Conservation (phyloP, 2,888 invertebrate genomes). For the Leucophora obtusa region DNA sequence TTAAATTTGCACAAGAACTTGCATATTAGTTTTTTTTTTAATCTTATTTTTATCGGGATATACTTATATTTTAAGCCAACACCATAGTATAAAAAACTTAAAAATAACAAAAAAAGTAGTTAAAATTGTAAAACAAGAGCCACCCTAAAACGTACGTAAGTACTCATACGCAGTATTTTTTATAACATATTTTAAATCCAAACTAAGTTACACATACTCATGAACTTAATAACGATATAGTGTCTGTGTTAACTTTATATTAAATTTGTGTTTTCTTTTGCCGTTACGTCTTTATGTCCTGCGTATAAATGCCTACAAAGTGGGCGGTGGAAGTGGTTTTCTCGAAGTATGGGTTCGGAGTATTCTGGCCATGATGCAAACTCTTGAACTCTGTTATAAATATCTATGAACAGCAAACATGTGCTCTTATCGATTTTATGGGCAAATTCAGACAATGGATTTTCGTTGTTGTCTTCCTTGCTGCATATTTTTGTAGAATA, state of each 20-base stretch:
- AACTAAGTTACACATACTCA: background rate
- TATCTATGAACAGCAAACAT: slow-evolving; percentile 44
- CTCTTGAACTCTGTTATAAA: background rate
- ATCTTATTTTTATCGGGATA: no score
- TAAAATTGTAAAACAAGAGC: background rate
- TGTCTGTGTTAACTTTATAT: background rate
- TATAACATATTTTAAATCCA: no score
- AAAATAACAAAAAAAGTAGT: no score
- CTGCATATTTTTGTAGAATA: slow-evolving; percentile 28
- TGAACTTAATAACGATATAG: background rate
- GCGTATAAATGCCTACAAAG: slow-evolving; percentile 40
- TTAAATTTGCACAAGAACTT: no score
- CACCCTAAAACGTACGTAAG: background rate
- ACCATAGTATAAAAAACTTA: no score
- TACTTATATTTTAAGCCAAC: no score
- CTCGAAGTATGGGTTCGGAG: background rate
- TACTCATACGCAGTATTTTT: background rate
- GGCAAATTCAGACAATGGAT: slow-evolving; percentile 47
- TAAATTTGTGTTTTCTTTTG: background rate
- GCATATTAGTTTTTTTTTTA: no score
- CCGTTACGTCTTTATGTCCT: slow-evolving; percentile 32
- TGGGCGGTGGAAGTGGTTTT: background rate
- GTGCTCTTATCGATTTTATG: slow-evolving; percentile 55
- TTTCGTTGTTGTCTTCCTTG: slow-evolving; percentile 19
- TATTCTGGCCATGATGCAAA: background rate